Conservation (phyloP, 2,113 vertebrate genomes). For the Tachuris rubrigastra region DNA sequence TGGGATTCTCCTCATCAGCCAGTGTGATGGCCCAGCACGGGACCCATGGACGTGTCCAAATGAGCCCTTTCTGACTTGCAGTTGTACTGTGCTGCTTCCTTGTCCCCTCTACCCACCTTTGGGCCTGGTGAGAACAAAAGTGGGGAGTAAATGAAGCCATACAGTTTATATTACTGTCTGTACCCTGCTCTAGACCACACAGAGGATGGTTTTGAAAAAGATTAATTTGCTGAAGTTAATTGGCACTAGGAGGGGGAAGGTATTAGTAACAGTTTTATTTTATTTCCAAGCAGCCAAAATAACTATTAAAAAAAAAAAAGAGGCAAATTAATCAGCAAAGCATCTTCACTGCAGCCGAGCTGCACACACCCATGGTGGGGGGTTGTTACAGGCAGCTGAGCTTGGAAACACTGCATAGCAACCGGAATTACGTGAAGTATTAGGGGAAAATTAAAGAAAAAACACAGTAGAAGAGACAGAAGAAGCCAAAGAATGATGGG, state of each 20-base stretch:
- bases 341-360: not conserved
- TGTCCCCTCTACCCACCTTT: not conserved
- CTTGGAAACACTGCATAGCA: conserved; percentile 45
- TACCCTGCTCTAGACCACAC: not conserved
- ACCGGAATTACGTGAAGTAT: conserved; percentile 9
- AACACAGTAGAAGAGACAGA: not conserved
- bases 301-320: not conserved
- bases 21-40: not conserved
- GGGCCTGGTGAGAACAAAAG: not conserved
- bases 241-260: not conserved
- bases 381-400: not conserved
- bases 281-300: conserved; percentile 1
- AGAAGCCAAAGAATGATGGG: not conserved
- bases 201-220: not conserved
- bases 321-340: conserved; percentile 4
- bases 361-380: not conserved
- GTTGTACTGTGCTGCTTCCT: not conserved
- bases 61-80: not conserved
- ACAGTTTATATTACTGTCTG: not conserved
- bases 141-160: not conserved
- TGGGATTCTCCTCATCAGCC: not conserved
- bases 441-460: conserved; percentile 4
- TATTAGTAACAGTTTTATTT: conserved; percentile 14
- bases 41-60: not conserved
- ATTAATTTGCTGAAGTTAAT: not conserved